A percentile compares a stretch with the other conserved stretches of the same genome.
phyloP scores from a whole-genome alignment of 2,113 vertebrate species.

The Synchiropus splendidus region DNA sequence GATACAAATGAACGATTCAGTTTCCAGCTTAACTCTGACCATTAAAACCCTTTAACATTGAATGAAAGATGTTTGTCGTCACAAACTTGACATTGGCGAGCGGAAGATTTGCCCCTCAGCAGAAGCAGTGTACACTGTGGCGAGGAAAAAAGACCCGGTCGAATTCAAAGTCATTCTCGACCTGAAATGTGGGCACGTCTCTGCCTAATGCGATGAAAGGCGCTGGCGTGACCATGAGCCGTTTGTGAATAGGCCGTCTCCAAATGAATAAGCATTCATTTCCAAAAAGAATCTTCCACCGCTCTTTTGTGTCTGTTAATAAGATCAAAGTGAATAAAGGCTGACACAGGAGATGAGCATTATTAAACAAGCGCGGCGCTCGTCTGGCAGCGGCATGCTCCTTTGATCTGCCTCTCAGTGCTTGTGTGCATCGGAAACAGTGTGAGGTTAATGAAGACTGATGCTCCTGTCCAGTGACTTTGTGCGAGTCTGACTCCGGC shows the following conservation, averaged over 20 bases:
- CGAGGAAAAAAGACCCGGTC: no score
- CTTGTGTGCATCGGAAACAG: slow-evolving; percentile 53
- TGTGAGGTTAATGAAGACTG: slow-evolving; percentile 58
- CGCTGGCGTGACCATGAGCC: slow-evolving; percentile 26
- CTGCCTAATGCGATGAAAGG: slow-evolving; percentile 14
- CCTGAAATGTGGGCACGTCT: slow-evolving; percentile 30
- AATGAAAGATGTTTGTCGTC: no score
- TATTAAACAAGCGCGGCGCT: slow-evolving; percentile 60
- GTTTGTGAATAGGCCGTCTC: slow-evolving; percentile 26
- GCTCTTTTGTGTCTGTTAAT: slow-evolving; percentile 55
- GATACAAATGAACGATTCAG: no score
- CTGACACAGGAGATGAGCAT: slow-evolving; percentile 48
- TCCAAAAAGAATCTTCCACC: slow-evolving; percentile 34
- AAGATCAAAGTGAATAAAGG: slow-evolving; percentile 70
- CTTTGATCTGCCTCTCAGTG: slow-evolving; percentile 57
- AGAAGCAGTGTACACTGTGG: no score
- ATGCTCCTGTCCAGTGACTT: slow-evolving; percentile 42
- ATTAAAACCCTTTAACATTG: no score
- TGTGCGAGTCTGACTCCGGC: slow-evolving; percentile 50
- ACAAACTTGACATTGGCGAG: no score
- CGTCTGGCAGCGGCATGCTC: slow-evolving; percentile 55
- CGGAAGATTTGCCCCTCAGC: no score
- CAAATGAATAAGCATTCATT: slow-evolving; percentile 34
- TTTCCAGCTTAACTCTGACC: no score
- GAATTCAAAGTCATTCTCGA: slow-evolving; percentile 2